Evolutionary conservation across 2,797 vertebrate genomes (phyloP), one percentile per base, ranked within the genome.

Genomic region (Rhodeus uyekii): DNA sequence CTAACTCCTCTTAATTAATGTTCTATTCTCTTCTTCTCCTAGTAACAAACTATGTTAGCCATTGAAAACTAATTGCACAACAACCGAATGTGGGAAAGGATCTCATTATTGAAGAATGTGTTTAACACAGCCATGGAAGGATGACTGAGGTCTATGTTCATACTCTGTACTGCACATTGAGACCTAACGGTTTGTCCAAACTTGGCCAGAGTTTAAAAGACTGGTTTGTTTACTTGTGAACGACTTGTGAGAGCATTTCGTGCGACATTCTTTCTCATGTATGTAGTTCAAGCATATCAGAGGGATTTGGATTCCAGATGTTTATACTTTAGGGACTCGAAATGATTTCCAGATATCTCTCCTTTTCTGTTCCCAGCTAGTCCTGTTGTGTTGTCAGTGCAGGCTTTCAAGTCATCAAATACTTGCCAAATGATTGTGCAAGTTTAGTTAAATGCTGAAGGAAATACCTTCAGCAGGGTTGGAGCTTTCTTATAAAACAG

Each of bases 91-190:
- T 83, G 44, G 27, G 65, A 38, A 80, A 65, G 46, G 72, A 8
- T 8, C 53, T 64, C 63, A 63, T 85, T 78, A 79, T 38, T 36
- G 27, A 85, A 79, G 55, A 24, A 61, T 76, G 22, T 61, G 46
- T 42, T n/a, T 16, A 78, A 80, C 27, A 32, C 24, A 29, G 27
- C 16, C 55, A 76, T 19, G 8, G 32, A 44, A 85, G 84, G 29
- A 19, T 14, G n/a, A 36, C 38, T 27, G 75, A 48, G 55, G 46
- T 6, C 22, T 53, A 46, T 78, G 16, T 63, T 46, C 24, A 32
- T 36, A 5, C 24, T 73, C 27, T 67, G 29, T 50, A 22, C 32
- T 64, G 48, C 27, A 69, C 29, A 42, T 79, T 76, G 72, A 14
- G 42, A 50, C 8, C 32, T 42, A 44, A 39, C 14, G 19, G 5